A percentile compares a stretch with the other conserved stretches of the same genome.
phyloP scores from a whole-genome alignment of 2,888 invertebrate genomes.

The Epinotia ramella region DNA sequence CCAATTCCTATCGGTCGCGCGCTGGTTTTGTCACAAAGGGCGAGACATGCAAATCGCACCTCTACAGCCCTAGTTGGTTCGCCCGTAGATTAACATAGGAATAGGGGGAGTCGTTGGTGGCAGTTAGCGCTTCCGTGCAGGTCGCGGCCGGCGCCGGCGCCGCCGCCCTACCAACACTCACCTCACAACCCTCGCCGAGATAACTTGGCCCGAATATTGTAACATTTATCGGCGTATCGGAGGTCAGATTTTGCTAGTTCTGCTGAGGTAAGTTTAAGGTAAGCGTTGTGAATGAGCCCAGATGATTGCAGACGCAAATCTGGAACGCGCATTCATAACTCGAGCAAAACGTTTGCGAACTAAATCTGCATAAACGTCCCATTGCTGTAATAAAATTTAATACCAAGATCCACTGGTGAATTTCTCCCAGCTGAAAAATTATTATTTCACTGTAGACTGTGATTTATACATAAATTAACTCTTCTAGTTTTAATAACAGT shows the following conservation, averaged over 20 bases:
- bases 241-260: neutral
- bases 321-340: slow-evolving; percentile 76
- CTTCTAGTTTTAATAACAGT: neutral
- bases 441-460: slow-evolving; percentile 22
- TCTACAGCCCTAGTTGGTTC: slow-evolving; percentile 72
- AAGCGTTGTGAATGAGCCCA: slow-evolving; percentile 45
- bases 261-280: neutral
- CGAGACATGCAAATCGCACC: slow-evolving; percentile 77
- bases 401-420: slow-evolving; percentile 61
- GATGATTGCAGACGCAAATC: slow-evolving; percentile 74
- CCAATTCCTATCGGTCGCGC: slow-evolving; percentile 56
- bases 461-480: neutral
- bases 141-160: slow-evolving; percentile 53
- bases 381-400: slow-evolving; percentile 68
- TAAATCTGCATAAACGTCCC: slow-evolving; percentile 77
- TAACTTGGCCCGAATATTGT: neutral
- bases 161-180: slow-evolving; percentile 46
- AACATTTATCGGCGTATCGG: neutral
- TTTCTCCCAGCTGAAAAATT: slow-evolving; percentile 51
- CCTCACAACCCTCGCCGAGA: neutral
- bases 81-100: slow-evolving; percentile 79
- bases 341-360: slow-evolving; percentile 68
- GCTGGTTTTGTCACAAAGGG: slow-evolving; percentile 70
- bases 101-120: slow-evolving; percentile 71
- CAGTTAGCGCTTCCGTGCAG: slow-evolving; percentile 72